Evolutionary conservation across 2,797 vertebrate genomes (phyloP).

Genomic region (Rhinella marina): DNA sequence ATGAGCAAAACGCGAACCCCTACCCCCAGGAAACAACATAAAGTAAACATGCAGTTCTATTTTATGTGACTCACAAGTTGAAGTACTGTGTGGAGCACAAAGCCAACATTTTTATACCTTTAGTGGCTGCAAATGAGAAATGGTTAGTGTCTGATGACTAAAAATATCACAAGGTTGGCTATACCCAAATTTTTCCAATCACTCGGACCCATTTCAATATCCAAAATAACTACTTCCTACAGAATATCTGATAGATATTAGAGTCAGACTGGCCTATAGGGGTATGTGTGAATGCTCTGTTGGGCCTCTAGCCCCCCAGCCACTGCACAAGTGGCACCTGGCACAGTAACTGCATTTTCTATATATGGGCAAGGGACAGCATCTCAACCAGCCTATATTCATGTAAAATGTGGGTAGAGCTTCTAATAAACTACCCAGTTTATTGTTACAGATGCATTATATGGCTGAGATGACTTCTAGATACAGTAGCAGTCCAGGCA

Average conservation of each 20-base stretch:
- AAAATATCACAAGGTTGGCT: neutral
- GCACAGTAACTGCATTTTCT: too few relatives aligned
- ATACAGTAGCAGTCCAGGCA: too few relatives aligned
- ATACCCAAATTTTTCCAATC: neutral
- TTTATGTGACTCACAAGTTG: conserved; percentile 5
- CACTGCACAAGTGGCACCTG: too few relatives aligned
- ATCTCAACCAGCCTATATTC: too few relatives aligned
- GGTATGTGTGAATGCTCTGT: too few relatives aligned
- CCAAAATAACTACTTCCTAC: neutral
- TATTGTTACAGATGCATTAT: too few relatives aligned
- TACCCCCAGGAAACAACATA: neutral
- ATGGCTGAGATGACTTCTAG: too few relatives aligned
- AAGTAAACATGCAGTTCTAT: neutral
- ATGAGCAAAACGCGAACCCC: conserved; percentile 19
- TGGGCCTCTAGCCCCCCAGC: too few relatives aligned
- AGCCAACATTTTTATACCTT: neutral
- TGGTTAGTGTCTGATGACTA: neutral
- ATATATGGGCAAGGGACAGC: too few relatives aligned
- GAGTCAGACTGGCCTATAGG: too few relatives aligned
- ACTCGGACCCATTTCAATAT: neutral
- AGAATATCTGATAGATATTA: neutral
- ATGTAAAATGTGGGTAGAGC: too few relatives aligned
- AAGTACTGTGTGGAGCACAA: neutral
- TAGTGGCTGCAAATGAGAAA: neutral
- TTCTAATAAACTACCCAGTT: too few relatives aligned